Base-by-base conservation (phyloP, 1,140 invertebrate species). In the Drosophila ficusphila region DNA sequence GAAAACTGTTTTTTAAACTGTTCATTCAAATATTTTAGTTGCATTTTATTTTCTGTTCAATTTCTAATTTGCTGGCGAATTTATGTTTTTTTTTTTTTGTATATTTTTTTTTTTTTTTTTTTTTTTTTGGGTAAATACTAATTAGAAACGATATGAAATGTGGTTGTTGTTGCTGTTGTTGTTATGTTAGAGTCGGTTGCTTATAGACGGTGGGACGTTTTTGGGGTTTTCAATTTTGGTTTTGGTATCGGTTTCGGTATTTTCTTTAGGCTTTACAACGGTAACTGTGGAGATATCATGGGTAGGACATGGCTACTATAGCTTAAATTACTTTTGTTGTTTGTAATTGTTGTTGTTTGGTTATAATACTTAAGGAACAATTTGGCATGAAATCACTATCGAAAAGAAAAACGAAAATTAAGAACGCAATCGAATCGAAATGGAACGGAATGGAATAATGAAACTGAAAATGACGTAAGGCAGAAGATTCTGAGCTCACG, bases 121-220 rank as follows among this genome's bases (percentile, higher is more conserved):
- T 51, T 61, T 44, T 34, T 76, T 53, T n/a, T n/a, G n/a, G 39
- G 31, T 61, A 47, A n/a, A 25, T 49, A 48, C 49, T 65, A 64
- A 60, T 53, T 68, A 68, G 81, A 86, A 86, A 86, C 81, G 81
- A 79, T 86, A 86, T 86, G 81, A 86, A 86, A 86, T 86, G 81
- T 86, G 79, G 76, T 85, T 85, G 81, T 85, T 85, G 79, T 85
- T 85, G 74, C 76, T 76, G 79, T 75, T 76, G 74, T 78, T 83
- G 75, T 83, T 62, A 62, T 85, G 72, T 85, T 67, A 76, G 75
- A 79, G 58, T 85, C 62, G 61, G 41, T 67, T 56, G 46, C 68
- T 48, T 73, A 57, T 46, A 33, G 29, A 54, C 41, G 29, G 18
- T 31, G 39, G 52, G 54, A 25, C 38, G 12, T 65, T 25, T 31